Base-by-base conservation (phyloP, 1,140 invertebrate species). In the Hylaeus anthracinus region DNA sequence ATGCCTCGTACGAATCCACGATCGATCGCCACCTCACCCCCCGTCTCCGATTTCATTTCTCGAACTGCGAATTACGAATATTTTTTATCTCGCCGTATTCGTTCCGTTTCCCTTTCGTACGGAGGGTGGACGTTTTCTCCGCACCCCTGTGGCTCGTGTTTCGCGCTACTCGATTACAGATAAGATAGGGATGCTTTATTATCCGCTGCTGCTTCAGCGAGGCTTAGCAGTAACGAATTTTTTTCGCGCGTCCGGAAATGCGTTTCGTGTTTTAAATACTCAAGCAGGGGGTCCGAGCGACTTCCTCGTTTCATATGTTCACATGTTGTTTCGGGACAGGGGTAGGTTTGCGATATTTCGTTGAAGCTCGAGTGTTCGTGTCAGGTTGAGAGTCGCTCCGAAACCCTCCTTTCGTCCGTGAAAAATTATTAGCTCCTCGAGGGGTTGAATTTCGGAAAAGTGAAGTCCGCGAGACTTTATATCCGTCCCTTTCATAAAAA, bases 31-130 rank as follows among this genome's bases (percentile, higher is more conserved):
- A 26, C 26, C 26, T 26, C 26, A 26, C 26, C 39, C 26, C 58
- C 10, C 55, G 45, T 78, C 58, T 70, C 45, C 41, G 43, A 76
- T 86, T 83, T 86, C 85, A 77, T 86, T 80, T 83, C 84, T 77
- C 75, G 66, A 65, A 60, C 53, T 43, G 5, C 37, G 58, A 78
- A 55, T 72, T 78, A 78, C 48, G 69, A 64, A 64, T 10, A 58
- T 37, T 37, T 26, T 70, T 70, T 70, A n/a, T 51, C 5, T 9
- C 26, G 5, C 45, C 45, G 37, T 51, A 51, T 37, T 37, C 65
- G 65, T 26, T 8, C 15, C 12, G 63, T n/a, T 12, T 41, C 43
- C 5, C 45, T 37, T 45, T 48, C 1, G 2, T 5, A n/a, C 1
- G n/a, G 45, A 26, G 64, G 12, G 4, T 65, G 26, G 26, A 26